These are phyloP conservation scores for Sebastes itinus DNA, from an alignment of 2,797 vertebrate genomes.

Conservation along the genomic window DNA sequence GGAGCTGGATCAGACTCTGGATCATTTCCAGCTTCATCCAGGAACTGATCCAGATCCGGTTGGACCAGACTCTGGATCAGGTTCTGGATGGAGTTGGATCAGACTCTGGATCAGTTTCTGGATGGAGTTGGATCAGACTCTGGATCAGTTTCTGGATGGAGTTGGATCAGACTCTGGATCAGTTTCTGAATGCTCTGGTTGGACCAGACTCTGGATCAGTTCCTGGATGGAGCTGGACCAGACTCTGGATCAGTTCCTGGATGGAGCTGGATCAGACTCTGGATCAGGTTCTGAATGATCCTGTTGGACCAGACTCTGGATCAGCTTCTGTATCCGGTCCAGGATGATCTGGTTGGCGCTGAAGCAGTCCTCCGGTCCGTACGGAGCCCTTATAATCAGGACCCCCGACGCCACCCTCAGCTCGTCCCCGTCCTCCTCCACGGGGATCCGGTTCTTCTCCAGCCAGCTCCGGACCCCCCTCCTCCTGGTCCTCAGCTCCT, in stretches of 20 bases:
- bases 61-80: too few species aligned
- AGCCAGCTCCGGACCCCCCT: slow-evolving; percentile 84
- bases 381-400: slow-evolving; percentile 87
- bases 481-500: slow-evolving; percentile 80
- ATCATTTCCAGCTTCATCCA: too few species aligned
- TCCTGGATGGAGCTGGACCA: slow-evolving; percentile 74
- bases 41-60: too few species aligned
- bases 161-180: neutral
- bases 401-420: slow-evolving; percentile 87
- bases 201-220: slow-evolving; percentile 10
- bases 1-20: too few species aligned
- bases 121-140: neutral
- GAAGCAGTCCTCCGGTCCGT: slow-evolving; percentile 87
- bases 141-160: neutral
- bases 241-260: too few species aligned
- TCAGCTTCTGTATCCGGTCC: slow-evolving; percentile 78
- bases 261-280: neutral
- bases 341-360: slow-evolving; percentile 58
- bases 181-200: neutral
- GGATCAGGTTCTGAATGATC: neutral
- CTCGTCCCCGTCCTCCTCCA: slow-evolving; percentile 81
- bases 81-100: too few species aligned
- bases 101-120: too few species aligned
- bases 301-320: neutral
- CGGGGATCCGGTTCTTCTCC: slow-evolving; percentile 88